Evolutionary conservation across 1,140 invertebrate genomes (phyloP).

Genomic region (Trichonephila clavata): DNA sequence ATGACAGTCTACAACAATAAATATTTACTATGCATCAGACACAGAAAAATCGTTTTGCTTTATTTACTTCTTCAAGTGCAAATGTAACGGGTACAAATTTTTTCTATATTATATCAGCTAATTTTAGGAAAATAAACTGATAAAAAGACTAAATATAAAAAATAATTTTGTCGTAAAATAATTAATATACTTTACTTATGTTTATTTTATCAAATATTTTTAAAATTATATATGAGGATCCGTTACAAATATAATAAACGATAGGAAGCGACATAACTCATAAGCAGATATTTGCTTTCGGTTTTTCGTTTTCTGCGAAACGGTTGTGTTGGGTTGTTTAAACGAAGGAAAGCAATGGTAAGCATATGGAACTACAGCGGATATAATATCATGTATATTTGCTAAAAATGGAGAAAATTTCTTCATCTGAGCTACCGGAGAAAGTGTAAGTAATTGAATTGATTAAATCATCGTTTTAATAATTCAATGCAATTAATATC

Average conservation of each 20-base stretch:
- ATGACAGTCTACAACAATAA: constrained; percentile 5
- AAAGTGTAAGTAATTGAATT: not conserved
- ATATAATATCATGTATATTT: not conserved
- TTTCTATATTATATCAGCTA: not conserved
- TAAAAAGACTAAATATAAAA: not conserved
- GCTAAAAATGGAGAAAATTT: not conserved
- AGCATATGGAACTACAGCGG: not conserved
- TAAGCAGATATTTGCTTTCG: not conserved
- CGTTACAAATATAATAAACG: not conserved
- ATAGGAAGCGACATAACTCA: not conserved
- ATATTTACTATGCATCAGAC: not conserved
- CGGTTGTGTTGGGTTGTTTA: constrained; percentile 1
- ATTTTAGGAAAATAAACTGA: not conserved
- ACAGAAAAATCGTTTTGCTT: not conserved
- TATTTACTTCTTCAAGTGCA: not conserved
- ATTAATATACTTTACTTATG: not conserved
- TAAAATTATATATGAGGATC: not conserved
- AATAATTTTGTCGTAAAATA: not conserved
- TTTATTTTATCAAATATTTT: not conserved
- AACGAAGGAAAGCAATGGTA: not conserved
- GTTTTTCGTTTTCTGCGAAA: not conserved
- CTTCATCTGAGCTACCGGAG: not conserved
- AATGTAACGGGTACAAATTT: not conserved
- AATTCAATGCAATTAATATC: not conserved
- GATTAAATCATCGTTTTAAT: not conserved